These are phyloP conservation scores for Listronotus oregonensis DNA, from an alignment of 1,140 invertebrate genomes.

Conservation along the genomic window DNA sequence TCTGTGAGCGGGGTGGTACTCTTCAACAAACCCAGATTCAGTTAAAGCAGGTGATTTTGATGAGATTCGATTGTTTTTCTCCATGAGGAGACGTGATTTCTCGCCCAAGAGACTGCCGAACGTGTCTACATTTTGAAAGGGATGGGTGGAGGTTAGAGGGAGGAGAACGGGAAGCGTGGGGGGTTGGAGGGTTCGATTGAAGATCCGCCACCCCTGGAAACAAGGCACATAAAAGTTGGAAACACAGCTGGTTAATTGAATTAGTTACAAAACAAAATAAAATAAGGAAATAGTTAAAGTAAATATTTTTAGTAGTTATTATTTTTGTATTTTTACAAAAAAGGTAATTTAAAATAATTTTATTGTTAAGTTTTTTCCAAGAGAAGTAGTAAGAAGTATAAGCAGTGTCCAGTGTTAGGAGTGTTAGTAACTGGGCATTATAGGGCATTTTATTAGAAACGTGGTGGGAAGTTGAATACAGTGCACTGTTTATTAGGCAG, in stretches of 20 bases:
- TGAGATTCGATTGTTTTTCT: slow-evolving; percentile 69
- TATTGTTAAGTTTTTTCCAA: too few relatives aligned
- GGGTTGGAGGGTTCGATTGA: slow-evolving; percentile 50
- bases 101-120: slow-evolving; percentile 74
- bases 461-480: too few relatives aligned
- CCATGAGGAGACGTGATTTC: slow-evolving; percentile 79
- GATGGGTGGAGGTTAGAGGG: slow-evolving; percentile 62
- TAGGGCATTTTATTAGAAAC: too few relatives aligned
- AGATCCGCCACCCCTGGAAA: slow-evolving; percentile 52
- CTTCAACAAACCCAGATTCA: slow-evolving; percentile 35
- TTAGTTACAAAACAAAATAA: slow-evolving; percentile 17
- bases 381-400: too few relatives aligned
- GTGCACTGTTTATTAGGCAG: too few relatives aligned
- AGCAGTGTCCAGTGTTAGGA: too few relatives aligned
- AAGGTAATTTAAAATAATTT: too few relatives aligned
- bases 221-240: background rate
- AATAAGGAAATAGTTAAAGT: too few relatives aligned
- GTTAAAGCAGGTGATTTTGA: slow-evolving; percentile 56
- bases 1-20: slow-evolving; percentile 54
- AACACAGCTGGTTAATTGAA: background rate
- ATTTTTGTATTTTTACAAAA: too few relatives aligned
- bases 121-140: slow-evolving; percentile 71
- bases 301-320: too few relatives aligned
- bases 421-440: too few relatives aligned
- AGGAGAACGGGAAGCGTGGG: slow-evolving; percentile 52